Base-by-base conservation (phyloP, 2,113 vertebrate species). In the Cheirogaleus medius region DNA sequence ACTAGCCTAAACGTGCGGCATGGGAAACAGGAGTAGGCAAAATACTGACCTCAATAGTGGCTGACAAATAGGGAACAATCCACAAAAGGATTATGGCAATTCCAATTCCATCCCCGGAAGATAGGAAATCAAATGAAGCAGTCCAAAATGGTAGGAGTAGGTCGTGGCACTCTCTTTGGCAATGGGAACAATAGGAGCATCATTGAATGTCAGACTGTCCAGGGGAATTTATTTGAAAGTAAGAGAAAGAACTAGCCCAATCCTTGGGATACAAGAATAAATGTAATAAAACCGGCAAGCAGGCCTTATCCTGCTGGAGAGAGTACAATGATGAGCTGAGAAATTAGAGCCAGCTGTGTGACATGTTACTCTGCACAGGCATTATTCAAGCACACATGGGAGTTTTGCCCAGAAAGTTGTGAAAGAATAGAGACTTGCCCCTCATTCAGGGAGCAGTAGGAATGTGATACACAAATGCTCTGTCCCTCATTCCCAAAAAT, bases 191-290 rank as follows among this genome's bases (percentile, higher is more conserved):
- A 63, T 20, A 34, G 34, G 17, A 78, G 6, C n/a, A 87, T 81
- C 17, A n/a, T 34, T 23, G 39, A 82, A 14, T 34, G 37, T 87
- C 9, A 64, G 44, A 47, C 14, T 47, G 49, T 81, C 80, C 34
- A 66, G 34, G 42, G 42, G n/a, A 93, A 93, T 97, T 39, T 96
- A 15, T 66, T 37, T 95, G 37, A 88, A 88, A 88, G 32, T 52
- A 85, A 54, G 52, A 85, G 78, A 15, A 90, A 56, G 49, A 69
- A 85, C 42, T 56, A 88, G 29, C 37, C 87, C 3, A 0, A 49
- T 52, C 1, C n/a, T 34, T 95, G 29, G 68, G 8, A 83, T 60
- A 14, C 14, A 54, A 92, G 52, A 68, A 21, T 39, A 49, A 86
- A 78, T 80, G n/a, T 54, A 58, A 74, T 25, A 34, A 78, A 94